Evolutionary conservation across 1,140 invertebrate species (phyloP).

Genomic region (Ceratosolen fusciceps): DNA sequence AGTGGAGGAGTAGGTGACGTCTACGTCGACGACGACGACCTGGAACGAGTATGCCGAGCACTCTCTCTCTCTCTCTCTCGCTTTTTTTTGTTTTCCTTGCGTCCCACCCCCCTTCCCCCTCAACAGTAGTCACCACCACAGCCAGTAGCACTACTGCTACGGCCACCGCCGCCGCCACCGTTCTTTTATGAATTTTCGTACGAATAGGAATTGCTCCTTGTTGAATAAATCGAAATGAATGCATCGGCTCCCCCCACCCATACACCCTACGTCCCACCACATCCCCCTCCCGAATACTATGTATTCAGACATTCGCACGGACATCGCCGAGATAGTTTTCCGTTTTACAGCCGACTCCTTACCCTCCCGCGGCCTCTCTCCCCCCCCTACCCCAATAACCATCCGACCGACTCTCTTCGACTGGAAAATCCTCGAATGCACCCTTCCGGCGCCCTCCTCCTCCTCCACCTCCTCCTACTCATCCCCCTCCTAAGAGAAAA

Average conservation of each 20-base stretch:
- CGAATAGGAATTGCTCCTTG: slow-evolving; percentile 67
- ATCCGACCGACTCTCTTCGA: slow-evolving; percentile 32
- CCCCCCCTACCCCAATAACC: slow-evolving; percentile 3
- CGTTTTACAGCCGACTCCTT: slow-evolving; percentile 48
- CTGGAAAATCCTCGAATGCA: slow-evolving; percentile 48
- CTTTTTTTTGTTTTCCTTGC: no score
- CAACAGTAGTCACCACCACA: no score
- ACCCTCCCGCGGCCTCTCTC: slow-evolving; percentile 21
- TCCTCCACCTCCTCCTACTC: no score
- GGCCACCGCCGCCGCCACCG: slow-evolving; percentile 30
- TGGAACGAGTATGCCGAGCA: no score
- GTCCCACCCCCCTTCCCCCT: no score
- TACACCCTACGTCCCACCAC: not conserved
- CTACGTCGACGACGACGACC: not conserved
- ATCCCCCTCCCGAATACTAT: slow-evolving; percentile 20
- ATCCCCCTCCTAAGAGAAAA: no score
- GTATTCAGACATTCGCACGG: slow-evolving; percentile 43
- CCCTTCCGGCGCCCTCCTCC: slow-evolving; percentile 22
- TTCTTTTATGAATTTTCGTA: slow-evolving; percentile 67
- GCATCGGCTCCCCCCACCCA: slow-evolving; percentile 36
- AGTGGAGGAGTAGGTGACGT: not conserved
- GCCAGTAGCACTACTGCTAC: no score
- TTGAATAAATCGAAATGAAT: slow-evolving; percentile 53
- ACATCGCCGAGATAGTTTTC: slow-evolving; percentile 41
- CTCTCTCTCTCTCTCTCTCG: no score